Evolutionary conservation across 2,888 invertebrate species (phyloP).

Genomic region (Leucophenga maculata): DNA sequence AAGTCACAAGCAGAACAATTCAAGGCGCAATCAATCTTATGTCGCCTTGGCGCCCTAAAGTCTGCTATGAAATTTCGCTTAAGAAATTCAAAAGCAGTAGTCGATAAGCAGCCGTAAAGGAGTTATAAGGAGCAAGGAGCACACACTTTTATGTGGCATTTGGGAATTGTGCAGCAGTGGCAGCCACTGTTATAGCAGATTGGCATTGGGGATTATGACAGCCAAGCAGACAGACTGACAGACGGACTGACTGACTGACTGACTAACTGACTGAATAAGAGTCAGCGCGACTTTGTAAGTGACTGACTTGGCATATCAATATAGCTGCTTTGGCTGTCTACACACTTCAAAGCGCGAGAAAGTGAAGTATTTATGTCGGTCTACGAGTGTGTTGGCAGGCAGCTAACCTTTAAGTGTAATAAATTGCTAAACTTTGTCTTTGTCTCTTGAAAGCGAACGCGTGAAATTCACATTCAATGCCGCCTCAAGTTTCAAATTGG

Average conservation of each 20-base stretch:
- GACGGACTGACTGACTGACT: background rate
- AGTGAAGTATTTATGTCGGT: too few relatives aligned
- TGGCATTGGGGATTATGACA: too few relatives aligned
- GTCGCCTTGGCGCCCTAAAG: background rate
- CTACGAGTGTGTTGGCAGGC: too few relatives aligned
- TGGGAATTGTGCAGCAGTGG: conserved; percentile 50
- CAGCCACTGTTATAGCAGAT: background rate
- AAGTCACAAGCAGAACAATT: background rate
- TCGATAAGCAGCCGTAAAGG: background rate
- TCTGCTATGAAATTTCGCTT: conserved; percentile 5
- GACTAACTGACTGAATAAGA: too few relatives aligned
- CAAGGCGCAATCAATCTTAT: background rate
- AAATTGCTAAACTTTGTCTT: conserved; percentile 22
- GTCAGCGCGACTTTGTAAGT: too few relatives aligned
- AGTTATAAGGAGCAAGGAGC: conserved; percentile 32
- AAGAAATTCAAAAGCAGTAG: too few relatives aligned
- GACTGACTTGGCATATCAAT: background rate
- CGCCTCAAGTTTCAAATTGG: too few relatives aligned
- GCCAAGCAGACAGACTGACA: background rate
- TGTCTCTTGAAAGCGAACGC: background rate
- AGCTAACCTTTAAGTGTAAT: conserved; percentile 19
- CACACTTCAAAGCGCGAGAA: too few relatives aligned
- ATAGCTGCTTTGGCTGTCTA: too few relatives aligned
- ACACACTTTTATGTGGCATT: conserved; percentile 59
- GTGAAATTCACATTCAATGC: too few relatives aligned